Evolutionary conservation across 2,888 invertebrate species (phyloP), one percentile per base, ranked within the genome.

Genomic region (Drosophila macrospina): DNA sequence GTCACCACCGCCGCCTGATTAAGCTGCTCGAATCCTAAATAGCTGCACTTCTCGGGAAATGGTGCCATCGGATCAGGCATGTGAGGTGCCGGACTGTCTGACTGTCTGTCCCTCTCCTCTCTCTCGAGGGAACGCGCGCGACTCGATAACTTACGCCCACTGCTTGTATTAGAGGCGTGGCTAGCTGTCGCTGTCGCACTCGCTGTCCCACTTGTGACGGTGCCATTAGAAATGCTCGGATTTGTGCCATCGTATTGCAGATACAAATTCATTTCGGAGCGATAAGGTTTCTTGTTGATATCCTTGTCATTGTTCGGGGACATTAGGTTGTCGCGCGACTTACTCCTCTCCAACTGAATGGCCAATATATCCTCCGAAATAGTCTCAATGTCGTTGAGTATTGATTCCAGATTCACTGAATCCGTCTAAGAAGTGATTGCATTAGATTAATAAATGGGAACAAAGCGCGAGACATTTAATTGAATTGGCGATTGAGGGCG

Each of bases 391-490:
- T 95, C 95, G 63, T 95, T 94, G 0, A 95, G 91, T 42, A 95
- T 91, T 69, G 95, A 94, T 78, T 95, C 95, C 39, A 95, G 92
- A 85, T 95, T 95, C 0, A 95, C 95, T 10, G 94, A 94, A 24
- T 93, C 94, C 80, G 91, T 90, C 90, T 90, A 68, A 0, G 30
- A 30, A 5, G 8, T 51, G 0, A 15, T n/a, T 13, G 0, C 10
- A 37, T 15, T 6, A 15, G 5, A 37, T 28, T 52, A 52, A 7
- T 1, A 5, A 10, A 30, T 20, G 3, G 3, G 7, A 47, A 2
- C 16, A 8, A 26, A 10, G 1, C 20, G 1, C 6, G 20, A 7
- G 16, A 10, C n/a, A 20, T n/a, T 28, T 6, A 16, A 2, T 11
- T 30, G 0, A 16, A 2, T 6, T n/a, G 11, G 45, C 51, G 11